Percentiles rank a stretch among this genome's conserved stretches.
These are phyloP conservation scores for Caenorhabditis elegans DNA, from an alignment of 1,140 invertebrate species.

Conservation along the genomic window DNA sequence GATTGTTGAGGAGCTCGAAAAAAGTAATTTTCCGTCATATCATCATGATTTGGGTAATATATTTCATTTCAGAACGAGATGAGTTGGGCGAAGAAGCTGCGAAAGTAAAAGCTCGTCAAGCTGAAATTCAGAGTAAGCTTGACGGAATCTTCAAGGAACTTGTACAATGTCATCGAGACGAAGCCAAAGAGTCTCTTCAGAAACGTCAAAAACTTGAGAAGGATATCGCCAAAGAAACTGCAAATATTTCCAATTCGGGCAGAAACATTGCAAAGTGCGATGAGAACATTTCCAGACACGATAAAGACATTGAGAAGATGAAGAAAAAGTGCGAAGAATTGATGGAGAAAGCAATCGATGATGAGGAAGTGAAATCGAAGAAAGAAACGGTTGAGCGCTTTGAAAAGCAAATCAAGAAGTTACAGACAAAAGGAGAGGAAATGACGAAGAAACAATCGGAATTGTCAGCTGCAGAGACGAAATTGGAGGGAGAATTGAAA, in stretches of 20 bases:
- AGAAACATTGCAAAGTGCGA: slow-evolving; percentile 14
- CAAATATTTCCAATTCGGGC: not conserved
- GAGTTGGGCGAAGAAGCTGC: not conserved
- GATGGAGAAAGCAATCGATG: not conserved
- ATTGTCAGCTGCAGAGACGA: slow-evolving; percentile 73
- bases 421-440: not conserved
- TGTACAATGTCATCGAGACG: not conserved
- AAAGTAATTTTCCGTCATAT: too few relatives aligned
- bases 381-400: not conserved
- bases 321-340: not conserved
- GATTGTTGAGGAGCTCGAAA: not conserved
- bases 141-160: not conserved
- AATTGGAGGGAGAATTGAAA: slow-evolving; percentile 74
- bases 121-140: not conserved
- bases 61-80: not conserved
- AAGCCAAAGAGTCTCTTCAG: not conserved
- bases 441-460: not conserved
- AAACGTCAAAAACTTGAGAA: slow-evolving; percentile 12
- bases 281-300: not conserved
- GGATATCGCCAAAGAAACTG: not conserved
- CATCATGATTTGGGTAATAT: too few relatives aligned
- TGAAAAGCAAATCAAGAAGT: not conserved
- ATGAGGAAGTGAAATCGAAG: not conserved
- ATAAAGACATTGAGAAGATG: not conserved
- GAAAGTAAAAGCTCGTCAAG: not conserved